Conservation (phyloP, 2,113 vertebrate genomes). For the Trinectes maculatus region DNA sequence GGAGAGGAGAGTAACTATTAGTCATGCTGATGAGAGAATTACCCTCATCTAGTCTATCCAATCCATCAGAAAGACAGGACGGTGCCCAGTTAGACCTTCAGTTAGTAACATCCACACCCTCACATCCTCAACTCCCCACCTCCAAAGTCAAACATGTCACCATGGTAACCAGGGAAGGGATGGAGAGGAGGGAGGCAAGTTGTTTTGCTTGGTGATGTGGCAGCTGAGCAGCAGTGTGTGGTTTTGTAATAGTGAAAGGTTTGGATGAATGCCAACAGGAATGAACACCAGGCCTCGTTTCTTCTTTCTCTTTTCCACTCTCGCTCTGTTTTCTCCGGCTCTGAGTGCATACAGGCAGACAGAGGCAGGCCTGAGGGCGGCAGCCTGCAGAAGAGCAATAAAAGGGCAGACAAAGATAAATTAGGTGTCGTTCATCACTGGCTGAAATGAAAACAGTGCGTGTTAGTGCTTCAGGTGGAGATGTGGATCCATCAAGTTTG, state of each 20-base stretch:
- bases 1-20: conserved; percentile 18
- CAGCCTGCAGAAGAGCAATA: not conserved
- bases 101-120: conserved; percentile 11
- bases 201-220: conserved; percentile 22
- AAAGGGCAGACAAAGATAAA: conserved; percentile 11
- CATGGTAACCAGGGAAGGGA: conserved; percentile 45
- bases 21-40: conserved; percentile 46
- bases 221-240: conserved; percentile 2
- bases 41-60: conserved; percentile 4
- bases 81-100: conserved; percentile 28
- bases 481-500: conserved; percentile 6
- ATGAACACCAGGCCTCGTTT: not conserved
- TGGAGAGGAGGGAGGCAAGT: not conserved
- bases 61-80: conserved; percentile 11
- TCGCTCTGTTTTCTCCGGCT: not conserved
- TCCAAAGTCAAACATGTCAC: conserved; percentile 25
- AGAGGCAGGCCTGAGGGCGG: not conserved
- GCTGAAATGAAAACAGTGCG: conserved; percentile 3
- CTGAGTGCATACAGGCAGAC: not conserved
- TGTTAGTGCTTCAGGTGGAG: not conserved
- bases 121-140: conserved; percentile 1
- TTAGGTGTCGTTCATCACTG: conserved; percentile 5
- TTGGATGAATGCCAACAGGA: not conserved
- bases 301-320: not conserved
- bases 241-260: not conserved